A percentile compares a stretch with the other conserved stretches of the same genome.
phyloP scores from a whole-genome alignment of 2,113 vertebrate genomes.

The Melospiza georgiana region DNA sequence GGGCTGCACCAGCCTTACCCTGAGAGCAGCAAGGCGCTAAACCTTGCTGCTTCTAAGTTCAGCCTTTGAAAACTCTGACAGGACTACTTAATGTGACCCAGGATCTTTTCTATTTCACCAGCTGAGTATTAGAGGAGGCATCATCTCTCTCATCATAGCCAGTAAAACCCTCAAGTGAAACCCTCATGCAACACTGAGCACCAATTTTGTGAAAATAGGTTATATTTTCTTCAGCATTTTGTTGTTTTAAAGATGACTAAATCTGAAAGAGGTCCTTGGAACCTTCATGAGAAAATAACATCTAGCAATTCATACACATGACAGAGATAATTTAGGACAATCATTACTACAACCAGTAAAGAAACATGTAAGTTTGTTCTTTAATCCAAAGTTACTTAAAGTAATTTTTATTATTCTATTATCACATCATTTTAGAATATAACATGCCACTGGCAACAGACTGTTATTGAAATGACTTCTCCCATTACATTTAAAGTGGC shows the following conservation, averaged over 20 bases:
- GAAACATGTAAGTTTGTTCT: background rate
- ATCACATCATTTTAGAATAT: background rate
- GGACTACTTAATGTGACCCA: background rate
- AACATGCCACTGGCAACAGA: fast-evolving
- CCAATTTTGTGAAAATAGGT: background rate
- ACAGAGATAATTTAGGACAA: background rate
- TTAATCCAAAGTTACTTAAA: background rate
- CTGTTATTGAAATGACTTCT: background rate
- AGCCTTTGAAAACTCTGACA: background rate
- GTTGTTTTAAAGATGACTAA: background rate
- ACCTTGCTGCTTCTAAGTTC: background rate
- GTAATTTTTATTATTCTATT: background rate
- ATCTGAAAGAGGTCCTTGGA: background rate
- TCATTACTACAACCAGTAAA: background rate
- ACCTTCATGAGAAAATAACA: background rate
- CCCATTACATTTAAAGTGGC: background rate
- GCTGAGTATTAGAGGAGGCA: background rate
- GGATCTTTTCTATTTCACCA: background rate
- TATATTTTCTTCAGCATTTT: background rate
- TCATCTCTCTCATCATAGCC: background rate
- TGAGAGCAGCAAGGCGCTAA: background rate
- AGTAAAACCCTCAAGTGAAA: background rate
- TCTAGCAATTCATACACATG: background rate
- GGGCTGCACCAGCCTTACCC: background rate
- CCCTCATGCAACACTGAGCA: background rate